Evolutionary conservation across 2,113 vertebrate genomes (phyloP), one percentile per base, ranked within the genome.

Genomic region (Psophia crepitans): DNA sequence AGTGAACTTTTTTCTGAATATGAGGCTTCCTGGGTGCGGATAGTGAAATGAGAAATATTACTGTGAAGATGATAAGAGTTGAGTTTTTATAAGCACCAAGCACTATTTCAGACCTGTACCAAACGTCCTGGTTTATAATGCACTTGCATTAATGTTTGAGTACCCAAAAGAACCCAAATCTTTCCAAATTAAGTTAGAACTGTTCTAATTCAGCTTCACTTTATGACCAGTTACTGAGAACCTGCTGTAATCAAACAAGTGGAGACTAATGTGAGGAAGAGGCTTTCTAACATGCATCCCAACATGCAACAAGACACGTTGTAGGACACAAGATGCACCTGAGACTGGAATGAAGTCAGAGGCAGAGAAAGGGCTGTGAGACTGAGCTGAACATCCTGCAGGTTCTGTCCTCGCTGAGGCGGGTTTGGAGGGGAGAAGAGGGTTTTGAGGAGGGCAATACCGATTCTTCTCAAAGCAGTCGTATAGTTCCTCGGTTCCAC

Each of bases 91-190:
- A 70, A 65, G 37, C 69, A 27, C 56, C 41, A 24, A 37, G 23
- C 15, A 27, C 6, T 75, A 2, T 86, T 88, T 74, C 60, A 74
- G 37, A 77, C 35, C 30, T 37, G 5, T 71, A 35, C 12, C 43
- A 79, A 56, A 33, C 44, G 22, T 21, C 23, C 6, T 35, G 5
- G 69, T 86, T 85, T 69, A 41, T 71, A 85, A 56, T 18, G 28
- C 32, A 37, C 28, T 74, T 70, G 11, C 26, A 23, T 68, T 27
- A 70, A 53, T 82, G 12, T 35, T 20, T 18, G 13, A 48, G 33
- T 39, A 58, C 37, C 35, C 53, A 28, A 9, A 2, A 22, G 0
- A 0, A 2, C 3, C 27, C 30, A 21, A 14, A 15, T 65, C 51
- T 35, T 82, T 86, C 41, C 28, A 35, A 23, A 93, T 19, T 48